These are phyloP conservation scores for Drosophila niveifrons DNA, from an alignment of 2,888 invertebrate genomes.

Conservation along the genomic window DNA sequence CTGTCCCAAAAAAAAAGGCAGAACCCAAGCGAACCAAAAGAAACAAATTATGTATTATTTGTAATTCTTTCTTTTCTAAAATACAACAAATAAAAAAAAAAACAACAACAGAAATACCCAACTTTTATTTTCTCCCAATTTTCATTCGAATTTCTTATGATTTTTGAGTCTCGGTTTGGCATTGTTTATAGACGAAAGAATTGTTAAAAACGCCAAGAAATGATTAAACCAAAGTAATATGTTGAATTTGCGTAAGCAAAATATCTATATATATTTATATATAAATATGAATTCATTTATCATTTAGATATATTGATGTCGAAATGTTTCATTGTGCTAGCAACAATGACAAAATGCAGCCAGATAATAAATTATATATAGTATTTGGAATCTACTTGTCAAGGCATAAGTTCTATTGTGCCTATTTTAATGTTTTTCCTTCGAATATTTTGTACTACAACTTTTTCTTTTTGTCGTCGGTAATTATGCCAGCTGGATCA, in stretches of 20 bases:
- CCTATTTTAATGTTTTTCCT: constrained; percentile 25
- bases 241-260: constrained; percentile 9
- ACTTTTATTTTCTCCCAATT: constrained; percentile 34
- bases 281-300: constrained; percentile 2
- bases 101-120: constrained; percentile 51
- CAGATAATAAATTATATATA: constrained; percentile 6
- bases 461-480: constrained; percentile 15
- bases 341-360: not conserved
- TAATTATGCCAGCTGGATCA: constrained; percentile 35
- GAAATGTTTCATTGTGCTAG: constrained; percentile 14
- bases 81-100: constrained; percentile 73
- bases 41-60: constrained; percentile 80
- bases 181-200: constrained; percentile 3
- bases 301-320: constrained; percentile 16
- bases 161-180: constrained; percentile 5
- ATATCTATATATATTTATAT: constrained; percentile 6
- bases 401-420: constrained; percentile 60
- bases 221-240: constrained; percentile 3
- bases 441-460: not conserved
- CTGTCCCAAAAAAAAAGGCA: constrained; percentile 29
- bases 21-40: constrained; percentile 75
- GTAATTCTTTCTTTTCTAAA: constrained; percentile 77
- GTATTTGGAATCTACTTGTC: not conserved
- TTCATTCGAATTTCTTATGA: constrained; percentile 6
- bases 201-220: constrained; percentile 13